A percentile compares a stretch with the other conserved stretches of the same genome.
phyloP scores from a whole-genome alignment of 2,113 vertebrate genomes.

The Dipodomys stephensi region DNA sequence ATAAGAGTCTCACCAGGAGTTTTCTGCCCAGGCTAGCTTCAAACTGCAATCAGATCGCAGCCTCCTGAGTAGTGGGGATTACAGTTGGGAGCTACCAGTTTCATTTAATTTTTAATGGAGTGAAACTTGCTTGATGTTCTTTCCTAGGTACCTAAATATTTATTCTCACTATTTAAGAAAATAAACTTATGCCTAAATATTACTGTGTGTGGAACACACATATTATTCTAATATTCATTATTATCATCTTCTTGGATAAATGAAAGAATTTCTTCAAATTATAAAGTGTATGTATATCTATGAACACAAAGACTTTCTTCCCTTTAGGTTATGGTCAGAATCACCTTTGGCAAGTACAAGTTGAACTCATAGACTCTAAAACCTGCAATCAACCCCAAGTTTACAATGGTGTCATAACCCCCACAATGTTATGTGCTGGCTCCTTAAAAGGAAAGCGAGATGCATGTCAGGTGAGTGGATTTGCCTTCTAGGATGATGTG shows the following conservation, averaged over 20 bases:
- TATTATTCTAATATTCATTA: background rate
- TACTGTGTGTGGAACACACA: background rate
- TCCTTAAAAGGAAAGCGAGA: constrained; percentile 88
- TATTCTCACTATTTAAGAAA: constrained; percentile 20
- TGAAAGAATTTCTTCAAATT: constrained; percentile 1
- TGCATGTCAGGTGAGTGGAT: constrained; percentile 89
- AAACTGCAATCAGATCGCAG: no score
- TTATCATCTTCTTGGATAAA: background rate
- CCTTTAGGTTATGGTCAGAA: constrained; percentile 79
- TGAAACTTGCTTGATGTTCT: background rate
- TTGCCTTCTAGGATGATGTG: background rate
- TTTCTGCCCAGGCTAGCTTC: no score
- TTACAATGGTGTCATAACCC: constrained; percentile 84
- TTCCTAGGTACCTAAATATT: background rate
- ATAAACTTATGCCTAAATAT: background rate
- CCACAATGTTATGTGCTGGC: constrained; percentile 92
- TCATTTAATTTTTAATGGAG: background rate
- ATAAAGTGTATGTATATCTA: background rate
- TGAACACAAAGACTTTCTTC: constrained; percentile 46
- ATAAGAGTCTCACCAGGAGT: no score
- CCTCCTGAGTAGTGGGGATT: no score
- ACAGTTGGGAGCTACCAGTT: no score
- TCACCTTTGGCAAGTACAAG: constrained; percentile 88
- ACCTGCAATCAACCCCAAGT: constrained; percentile 85
- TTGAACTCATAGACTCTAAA: constrained; percentile 90